Base-by-base conservation (phyloP, 2,113 vertebrate genomes). In the Melanocharis versteri region DNA sequence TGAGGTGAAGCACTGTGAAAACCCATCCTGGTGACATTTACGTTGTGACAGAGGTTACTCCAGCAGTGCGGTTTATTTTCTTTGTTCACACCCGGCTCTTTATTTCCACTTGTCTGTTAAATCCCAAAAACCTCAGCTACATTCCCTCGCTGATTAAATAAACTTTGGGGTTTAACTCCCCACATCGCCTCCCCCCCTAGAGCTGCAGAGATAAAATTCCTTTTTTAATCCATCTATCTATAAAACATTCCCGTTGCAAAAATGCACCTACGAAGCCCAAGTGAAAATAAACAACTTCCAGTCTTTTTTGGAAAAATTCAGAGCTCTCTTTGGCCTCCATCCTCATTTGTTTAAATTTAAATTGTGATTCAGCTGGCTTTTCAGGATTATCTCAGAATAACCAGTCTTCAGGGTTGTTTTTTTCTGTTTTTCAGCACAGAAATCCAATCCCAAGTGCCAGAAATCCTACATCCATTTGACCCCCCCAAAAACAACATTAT, bases 21-120 rank as follows among this genome's bases (percentile, higher is more conserved):
- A 33, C 13, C 75, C 80, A 53, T 2, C 47, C 12, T 9, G 56
- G 9, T 27, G 61, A 9, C 21, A 9, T 40, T 69, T 11, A 7
- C 2, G 1, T 7, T 1, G 9, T 13, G 11, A 28, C 3, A 21
- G 9, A 5, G 21, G 9, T 15, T 4, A 47, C 44, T 77, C 37
- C 8, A 16, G 26, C 13, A 31, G 2, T 16, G 23, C 20, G 37
- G 22, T 40, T 77, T 35, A 48, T 21, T 77, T 77, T 5, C 10
- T 37, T 1, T 8, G 39, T 10, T 61, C 40, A 9, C 9, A 37
- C 31, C 14, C 35, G 27, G 7, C 1, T 56, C 4, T 15, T 61
- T 35, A 3, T 48, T 47, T 39, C 44, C 44, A 10, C 24, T 31
- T 6, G 15, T 10, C 31, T n/a, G 18, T 4, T 6, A 6, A 13